Conservation (phyloP, 2,113 vertebrate species). For the Pan troglodytes region NHGRI_mPanTro3-v2.1_pri NC_072401.2:62560001-62560500, state of each 20-base stretch:
- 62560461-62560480: conserved; percentile 64
- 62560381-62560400: background rate
- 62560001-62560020: background rate
- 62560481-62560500: conserved; percentile 75
- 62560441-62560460: conserved; percentile 65
- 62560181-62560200: background rate
- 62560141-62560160: background rate
- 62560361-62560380: background rate
- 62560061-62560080: background rate
- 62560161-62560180: background rate
- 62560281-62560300: background rate
- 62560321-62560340: background rate
- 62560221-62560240: no score
- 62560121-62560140: no score
- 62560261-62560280: background rate
- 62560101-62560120: background rate
- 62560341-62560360: background rate
- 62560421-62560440: conserved; percentile 57
- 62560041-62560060: background rate
- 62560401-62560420: background rate
- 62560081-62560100: background rate
- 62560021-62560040: background rate
- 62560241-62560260: background rate
- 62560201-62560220: background rate
- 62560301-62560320: conserved; percentile 5